Base-by-base conservation (phyloP, 2,113 vertebrate genomes). In the Acrocephalus arundinaceus region DNA sequence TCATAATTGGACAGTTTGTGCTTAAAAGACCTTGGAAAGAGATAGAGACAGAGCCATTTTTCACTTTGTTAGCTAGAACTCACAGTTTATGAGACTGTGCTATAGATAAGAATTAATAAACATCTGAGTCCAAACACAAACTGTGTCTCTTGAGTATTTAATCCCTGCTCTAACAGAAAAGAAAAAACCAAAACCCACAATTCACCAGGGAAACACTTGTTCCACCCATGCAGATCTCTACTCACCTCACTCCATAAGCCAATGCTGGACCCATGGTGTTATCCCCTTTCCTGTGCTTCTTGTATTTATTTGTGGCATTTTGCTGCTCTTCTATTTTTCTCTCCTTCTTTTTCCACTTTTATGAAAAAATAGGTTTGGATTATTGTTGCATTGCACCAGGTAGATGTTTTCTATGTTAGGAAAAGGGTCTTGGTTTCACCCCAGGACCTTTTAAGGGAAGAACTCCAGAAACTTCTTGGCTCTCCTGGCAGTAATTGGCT, bases 291-390 rank as follows among this genome's bases (percentile, higher is more conserved):
- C 30, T 24, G 19, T 19, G 41, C 15, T 48, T 15, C 51, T 57
- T 0, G 0, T 39, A 15, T 21, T 41, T 24, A 19, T 39, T 48
- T 0, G 0, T 39, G 19, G 10, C 15, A n/a, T 74, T 57, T 48
- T 57, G n/a, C 49, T 28, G 19, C 51, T 65, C 20, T 27, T 48
- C 28, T 57, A 3, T 15, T 73, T 33, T 65, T 39, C 15, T 28
- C 8, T n/a, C 41, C 10, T 66, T 37, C 31, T 49, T 51, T 61
- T 46, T 46, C 18, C 28, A 46, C 27, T 55, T 85, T 48, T 15
- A 15, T n/a, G 28, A 23, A 41, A 39, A 57, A 57, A 57, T 10
- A n/a, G 11, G 4, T 6, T 57, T n/a, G 13, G n/a, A 13, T 65
- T 57, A 57, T 31, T 31, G 18, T 20, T 55, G 54, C 54, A 31